Base-by-base conservation (phyloP, 1,140 invertebrate genomes). In the Heliconius congener region DNA sequence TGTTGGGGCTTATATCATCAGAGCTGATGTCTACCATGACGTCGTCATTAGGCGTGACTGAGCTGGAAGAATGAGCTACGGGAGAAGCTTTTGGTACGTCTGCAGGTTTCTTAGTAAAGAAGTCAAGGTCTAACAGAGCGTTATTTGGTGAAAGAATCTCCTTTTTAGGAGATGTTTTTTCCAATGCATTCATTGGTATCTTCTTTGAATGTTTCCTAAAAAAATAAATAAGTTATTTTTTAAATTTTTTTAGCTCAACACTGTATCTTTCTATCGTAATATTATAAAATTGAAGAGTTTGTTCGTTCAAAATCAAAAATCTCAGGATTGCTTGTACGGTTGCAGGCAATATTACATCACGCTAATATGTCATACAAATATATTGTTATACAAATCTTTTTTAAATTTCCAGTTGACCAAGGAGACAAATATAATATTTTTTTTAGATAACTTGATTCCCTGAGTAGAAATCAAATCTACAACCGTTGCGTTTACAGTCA, bases 131-230 rank as follows among this genome's bases (percentile, higher is more conserved):
- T 27, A 95, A 88, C 34, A 94, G 81, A 66, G 88, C 82, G 27
- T 87, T 89, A 39, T 83, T 89, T 4, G 83, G n/a, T 70, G 83
- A n/a, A 75, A 84, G 74, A 9, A 79, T 16, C 30, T 91, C 87
- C 66, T 87, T 86, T 78, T 88, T 85, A 55, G 92, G 89, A 74
- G 88, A 91, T 52, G 82, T 79, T 84, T 92, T 95, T 81, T 93
- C 94, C 88, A 96, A 88, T 79, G 96, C 95, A 87, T 97, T 97
- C 94, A 97, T 96, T 60, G 97, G 96, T 71, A 97, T 91, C 91
- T 97, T 97, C 80, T 96, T 96, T 34, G 95, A 86, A 80, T 94
- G 88, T 86, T 96, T 96, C 84, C 95, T 95, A 82, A 76, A 76
- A 73, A 71, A 30, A 30, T 23, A 76, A 73, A 52, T 73, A 71